A percentile compares a stretch with the other conserved stretches of the same genome.
Conservation (phyloP, 2,113 vertebrate genomes). For the Mola mola region DNA sequence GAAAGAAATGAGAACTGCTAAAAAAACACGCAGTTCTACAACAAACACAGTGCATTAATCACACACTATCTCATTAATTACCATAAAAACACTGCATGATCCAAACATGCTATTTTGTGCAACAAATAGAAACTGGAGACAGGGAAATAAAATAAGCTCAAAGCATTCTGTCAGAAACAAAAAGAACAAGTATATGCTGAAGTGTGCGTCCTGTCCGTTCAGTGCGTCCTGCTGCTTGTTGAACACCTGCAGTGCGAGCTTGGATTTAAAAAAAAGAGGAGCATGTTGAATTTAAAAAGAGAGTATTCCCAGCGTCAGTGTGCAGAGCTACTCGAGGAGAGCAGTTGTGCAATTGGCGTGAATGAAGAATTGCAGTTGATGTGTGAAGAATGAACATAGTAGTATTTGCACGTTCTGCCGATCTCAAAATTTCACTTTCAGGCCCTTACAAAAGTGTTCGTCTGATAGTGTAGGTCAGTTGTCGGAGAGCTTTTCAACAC, state of each 20-base stretch:
- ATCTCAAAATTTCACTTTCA: background rate
- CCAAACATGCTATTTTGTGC: too few relatives aligned
- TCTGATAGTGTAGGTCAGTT: slow-evolving; percentile 6
- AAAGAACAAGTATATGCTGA: slow-evolving; percentile 12
- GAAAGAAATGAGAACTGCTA: too few relatives aligned
- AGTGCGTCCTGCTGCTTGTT: background rate
- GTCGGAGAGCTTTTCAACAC: background rate
- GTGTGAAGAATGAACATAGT: slow-evolving; percentile 5
- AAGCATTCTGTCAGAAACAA: background rate
- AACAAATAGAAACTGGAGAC: too few relatives aligned
- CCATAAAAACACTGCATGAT: too few relatives aligned
- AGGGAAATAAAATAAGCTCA: too few relatives aligned
- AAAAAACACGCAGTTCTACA: too few relatives aligned
- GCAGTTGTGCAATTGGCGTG: background rate
- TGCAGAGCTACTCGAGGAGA: background rate
- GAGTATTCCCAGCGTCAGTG: background rate
- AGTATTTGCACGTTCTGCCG: slow-evolving; percentile 3
- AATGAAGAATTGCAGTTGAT: slow-evolving; percentile 7
- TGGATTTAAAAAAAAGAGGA: slow-evolving; percentile 4
- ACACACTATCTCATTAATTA: background rate
- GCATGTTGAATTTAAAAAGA: slow-evolving; percentile 3
- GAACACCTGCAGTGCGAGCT: slow-evolving; percentile 9
- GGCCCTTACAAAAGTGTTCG: slow-evolving; percentile 7
- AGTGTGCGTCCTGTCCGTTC: slow-evolving; percentile 11
- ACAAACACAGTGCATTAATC: slow-evolving; percentile 3